Base-by-base conservation (phyloP, 2,113 vertebrate genomes). In the Rhipidura dahli region DNA sequence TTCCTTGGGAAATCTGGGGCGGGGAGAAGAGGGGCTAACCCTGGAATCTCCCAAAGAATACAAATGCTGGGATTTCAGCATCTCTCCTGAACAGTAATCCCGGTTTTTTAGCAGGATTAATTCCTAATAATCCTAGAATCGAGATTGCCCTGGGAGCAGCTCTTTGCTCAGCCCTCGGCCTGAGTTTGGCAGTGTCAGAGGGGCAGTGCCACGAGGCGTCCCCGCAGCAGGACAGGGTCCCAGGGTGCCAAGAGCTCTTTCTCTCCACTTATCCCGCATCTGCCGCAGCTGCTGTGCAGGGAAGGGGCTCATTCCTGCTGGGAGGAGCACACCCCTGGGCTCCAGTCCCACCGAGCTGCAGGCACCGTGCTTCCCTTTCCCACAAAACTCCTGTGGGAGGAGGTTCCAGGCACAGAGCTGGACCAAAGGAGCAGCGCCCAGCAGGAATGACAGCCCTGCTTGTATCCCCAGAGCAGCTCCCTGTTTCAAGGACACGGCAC, bases 31-130 rank as follows among this genome's bases (percentile, higher is more conserved):
- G 53, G 40, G 27, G 10, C 51, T 76, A 72, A 72, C 20, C 20
- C 0, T 64, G 63, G 44, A 60, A 83, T 90, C 68, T 90, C 50
- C 56, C 42, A 21, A 40, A 53, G 85, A 83, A 92, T 77, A 77
- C 50, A 86, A 88, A 95, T 45, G 37, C n/a, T 30, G 49, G 7
- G 17, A 39, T 90, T 87, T 61, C 40, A 92, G 75, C 37, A 7
- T n/a, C 75, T 90, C 90, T 88, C 64, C 90, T 80, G 79, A 90
- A 33, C 9, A 61, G 26, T 20, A 86, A 93, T 70, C 83, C 66
- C 8, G 1, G 65, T 85, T 88, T 30, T 27, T 80, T 28, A 83
- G 50, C 59, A 83, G 63, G 75, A 77, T 82, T 93, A 88, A 83
- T 86, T 35, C 75, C 45, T 57, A 56, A 26, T 73, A 80, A 90